Conservation (phyloP, 2,113 vertebrate genomes). For the Labeo catla region DNA sequence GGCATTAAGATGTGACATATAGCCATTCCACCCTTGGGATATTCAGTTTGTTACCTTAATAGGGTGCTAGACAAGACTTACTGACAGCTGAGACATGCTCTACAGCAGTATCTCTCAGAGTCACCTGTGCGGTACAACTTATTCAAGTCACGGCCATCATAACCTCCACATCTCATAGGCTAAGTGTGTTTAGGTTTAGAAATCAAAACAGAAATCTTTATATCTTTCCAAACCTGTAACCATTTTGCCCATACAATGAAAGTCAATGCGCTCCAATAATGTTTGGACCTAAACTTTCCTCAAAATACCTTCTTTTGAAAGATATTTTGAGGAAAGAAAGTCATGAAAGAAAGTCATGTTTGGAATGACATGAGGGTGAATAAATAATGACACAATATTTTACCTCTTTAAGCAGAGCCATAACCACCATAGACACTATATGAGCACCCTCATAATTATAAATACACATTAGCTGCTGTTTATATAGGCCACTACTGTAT, state of each 20-base stretch:
- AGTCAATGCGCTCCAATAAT: background rate
- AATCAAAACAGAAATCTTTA: background rate
- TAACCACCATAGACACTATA: too few species aligned
- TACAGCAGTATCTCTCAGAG: background rate
- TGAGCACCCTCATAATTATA: too few species aligned
- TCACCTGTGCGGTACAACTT: background rate
- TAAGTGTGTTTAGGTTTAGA: background rate
- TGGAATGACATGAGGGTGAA: background rate
- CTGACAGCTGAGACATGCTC: conserved; percentile 35
- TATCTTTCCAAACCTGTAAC: background rate
- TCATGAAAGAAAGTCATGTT: background rate
- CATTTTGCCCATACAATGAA: background rate
- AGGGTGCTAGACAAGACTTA: conserved; percentile 38
- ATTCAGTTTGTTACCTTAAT: conserved; percentile 46
- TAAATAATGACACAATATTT: background rate
- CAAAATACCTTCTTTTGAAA: background rate
- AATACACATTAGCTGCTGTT: too few species aligned
- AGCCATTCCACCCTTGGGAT: conserved; percentile 30
- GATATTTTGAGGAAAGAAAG: background rate
- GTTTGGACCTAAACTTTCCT: background rate
- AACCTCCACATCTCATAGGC: background rate
- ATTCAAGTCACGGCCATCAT: background rate
- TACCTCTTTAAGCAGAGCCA: background rate
- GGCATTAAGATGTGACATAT: conserved; percentile 42
- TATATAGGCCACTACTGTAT: too few species aligned